Evolutionary conservation across 2,888 invertebrate species (phyloP).

Genomic region (Rhamnusium bicolor): DNA sequence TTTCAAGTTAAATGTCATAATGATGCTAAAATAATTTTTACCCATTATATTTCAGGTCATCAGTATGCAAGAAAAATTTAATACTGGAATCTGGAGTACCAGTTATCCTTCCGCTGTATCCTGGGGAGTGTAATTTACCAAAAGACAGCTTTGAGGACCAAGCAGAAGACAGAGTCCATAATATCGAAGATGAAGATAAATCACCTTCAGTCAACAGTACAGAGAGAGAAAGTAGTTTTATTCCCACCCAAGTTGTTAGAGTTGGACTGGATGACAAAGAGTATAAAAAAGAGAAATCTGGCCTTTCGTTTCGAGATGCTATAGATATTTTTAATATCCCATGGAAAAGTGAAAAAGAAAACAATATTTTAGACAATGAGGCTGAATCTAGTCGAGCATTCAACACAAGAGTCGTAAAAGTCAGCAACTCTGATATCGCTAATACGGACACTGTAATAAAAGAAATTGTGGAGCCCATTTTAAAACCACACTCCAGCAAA

Average conservation of each 20-base stretch:
- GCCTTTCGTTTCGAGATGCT: constrained; percentile 65
- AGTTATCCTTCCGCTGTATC: constrained; percentile 81
- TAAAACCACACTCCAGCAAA: constrained; percentile 77
- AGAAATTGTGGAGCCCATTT: constrained; percentile 84
- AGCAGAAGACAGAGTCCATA: constrained; percentile 49
- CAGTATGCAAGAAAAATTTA: constrained; percentile 85
- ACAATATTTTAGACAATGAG: constrained; percentile 70
- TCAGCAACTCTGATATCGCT: constrained; percentile 42
- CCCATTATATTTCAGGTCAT: constrained; percentile 75
- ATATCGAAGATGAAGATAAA: constrained; percentile 40
- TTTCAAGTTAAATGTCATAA: not conserved
- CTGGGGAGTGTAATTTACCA: constrained; percentile 84
- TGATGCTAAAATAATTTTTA: not conserved
- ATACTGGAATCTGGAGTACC: constrained; percentile 83
- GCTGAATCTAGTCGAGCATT: constrained; percentile 77
- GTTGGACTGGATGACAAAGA: constrained; percentile 66
- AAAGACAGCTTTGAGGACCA: constrained; percentile 66
- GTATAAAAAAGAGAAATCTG: constrained; percentile 53
- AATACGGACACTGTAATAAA: constrained; percentile 58
- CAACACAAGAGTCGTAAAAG: constrained; percentile 64
- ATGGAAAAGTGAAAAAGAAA: constrained; percentile 71
- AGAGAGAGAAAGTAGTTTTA: constrained; percentile 58
- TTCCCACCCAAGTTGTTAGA: constrained; percentile 68
- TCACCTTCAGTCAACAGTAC: constrained; percentile 23
- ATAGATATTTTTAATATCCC: constrained; percentile 71